A percentile compares a stretch with the other conserved stretches of the same genome.
Conservation (phyloP, 2,113 vertebrate genomes). For the Tetraodon nigroviridis region DNA sequence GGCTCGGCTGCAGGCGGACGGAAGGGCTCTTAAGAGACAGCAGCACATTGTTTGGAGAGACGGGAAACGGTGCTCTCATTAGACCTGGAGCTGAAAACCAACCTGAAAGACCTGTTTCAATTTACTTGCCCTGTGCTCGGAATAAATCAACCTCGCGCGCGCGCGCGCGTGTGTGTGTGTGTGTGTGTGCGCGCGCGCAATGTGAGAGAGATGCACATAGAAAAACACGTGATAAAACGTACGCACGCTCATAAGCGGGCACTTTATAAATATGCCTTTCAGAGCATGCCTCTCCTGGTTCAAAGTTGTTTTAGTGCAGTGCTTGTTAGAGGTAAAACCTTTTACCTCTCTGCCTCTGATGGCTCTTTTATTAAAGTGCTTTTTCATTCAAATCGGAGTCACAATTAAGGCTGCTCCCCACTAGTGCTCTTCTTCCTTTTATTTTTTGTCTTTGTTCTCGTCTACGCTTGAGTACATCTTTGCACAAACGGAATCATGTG, state of each 20-base stretch:
- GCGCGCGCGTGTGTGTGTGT: constrained; percentile 16
- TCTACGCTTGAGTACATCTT: constrained; percentile 52
- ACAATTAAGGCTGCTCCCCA: constrained; percentile 66
- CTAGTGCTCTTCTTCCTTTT: constrained; percentile 7
- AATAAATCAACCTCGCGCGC: constrained; percentile 72
- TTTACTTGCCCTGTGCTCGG: constrained; percentile 78
- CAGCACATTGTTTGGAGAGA: constrained; percentile 72
- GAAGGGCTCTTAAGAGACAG: constrained; percentile 75
- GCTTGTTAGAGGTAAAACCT: constrained; percentile 75
- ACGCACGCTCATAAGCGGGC: constrained; percentile 48
- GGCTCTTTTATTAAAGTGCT: constrained; percentile 67
- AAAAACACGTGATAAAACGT: constrained; percentile 25
- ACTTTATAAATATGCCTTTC: constrained; percentile 75
- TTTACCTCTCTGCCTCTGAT: constrained; percentile 68
- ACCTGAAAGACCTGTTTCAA: constrained; percentile 76
- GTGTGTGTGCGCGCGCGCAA: constrained; percentile 18
- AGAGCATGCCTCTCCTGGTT: constrained; percentile 70
- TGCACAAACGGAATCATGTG: constrained; percentile 47
- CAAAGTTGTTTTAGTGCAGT: constrained; percentile 69
- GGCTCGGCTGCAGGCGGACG: constrained; percentile 64
- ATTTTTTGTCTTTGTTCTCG: constrained; percentile 15
- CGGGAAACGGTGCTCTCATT: constrained; percentile 77
- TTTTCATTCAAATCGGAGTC: constrained; percentile 76
- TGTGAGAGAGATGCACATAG: constrained; percentile 29
- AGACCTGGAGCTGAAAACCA: constrained; percentile 78